phyloP scores from a whole-genome alignment of 2,888 invertebrate genomes.

The Sthenelais limicola region DNA sequence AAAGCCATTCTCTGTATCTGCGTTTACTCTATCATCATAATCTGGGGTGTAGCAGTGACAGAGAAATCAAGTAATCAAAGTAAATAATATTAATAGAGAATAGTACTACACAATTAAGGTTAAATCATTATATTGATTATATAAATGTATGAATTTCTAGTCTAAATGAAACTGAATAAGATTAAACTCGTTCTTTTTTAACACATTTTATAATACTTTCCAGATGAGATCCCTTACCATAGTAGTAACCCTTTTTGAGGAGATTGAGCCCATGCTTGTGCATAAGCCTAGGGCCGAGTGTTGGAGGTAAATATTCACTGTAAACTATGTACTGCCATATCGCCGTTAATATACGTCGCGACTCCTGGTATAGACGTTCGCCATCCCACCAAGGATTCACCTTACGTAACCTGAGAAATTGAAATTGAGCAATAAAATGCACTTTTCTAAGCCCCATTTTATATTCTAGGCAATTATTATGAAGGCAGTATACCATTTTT shows the following conservation, averaged over 20 bases:
- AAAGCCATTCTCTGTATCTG: constrained; percentile 58
- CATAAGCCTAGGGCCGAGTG: constrained; percentile 77
- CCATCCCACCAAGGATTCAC: constrained; percentile 87
- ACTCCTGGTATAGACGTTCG: constrained; percentile 80
- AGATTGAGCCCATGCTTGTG: constrained; percentile 18
- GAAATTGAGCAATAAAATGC: no score
- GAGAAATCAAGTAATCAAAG: no score
- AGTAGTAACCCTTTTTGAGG: not conserved
- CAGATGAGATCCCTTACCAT: constrained; percentile 26
- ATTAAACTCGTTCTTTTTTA: no score
- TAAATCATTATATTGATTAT: no score
- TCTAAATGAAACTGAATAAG: no score
- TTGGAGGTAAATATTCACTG: constrained; percentile 71
- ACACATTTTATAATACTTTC: no score
- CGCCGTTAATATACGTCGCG: constrained; percentile 75
- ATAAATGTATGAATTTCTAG: no score
- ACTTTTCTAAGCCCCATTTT: no score
- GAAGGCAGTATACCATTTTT: no score
- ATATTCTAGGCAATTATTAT: no score
- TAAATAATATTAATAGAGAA: no score
- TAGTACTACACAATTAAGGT: no score
- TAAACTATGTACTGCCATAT: constrained; percentile 60
- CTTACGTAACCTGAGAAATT: constrained; percentile 73
- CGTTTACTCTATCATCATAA: constrained; percentile 51
- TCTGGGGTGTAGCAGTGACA: constrained; percentile 19